phyloP scores from a whole-genome alignment of 2,113 vertebrate genomes.

The mouse (Mus musculus) region GRCm39 chr14:85907501-85908000 shows the following conservation, averaged over 20 bases:
- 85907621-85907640: neutral
- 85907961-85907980: neutral
- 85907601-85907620: neutral
- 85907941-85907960: neutral
- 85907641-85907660: rapidly evolving
- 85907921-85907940: neutral
- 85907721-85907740: neutral
- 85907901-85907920: neutral
- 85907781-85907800: neutral
- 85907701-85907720: neutral
- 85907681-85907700: neutral
- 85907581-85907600: neutral
- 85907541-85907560: neutral
- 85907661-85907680: neutral
- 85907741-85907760: neutral
- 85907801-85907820: neutral
- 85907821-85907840: neutral
- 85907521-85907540: neutral
- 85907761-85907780: neutral
- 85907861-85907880: neutral
- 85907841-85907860: rapidly evolving
- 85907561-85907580: neutral
- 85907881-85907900: neutral
- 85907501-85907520: neutral
- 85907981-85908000: neutral